Percentiles rank a stretch among this genome's conserved stretches.
These are phyloP conservation scores for Helostoma temminkii DNA, from an alignment of 2,797 vertebrate species.

Conservation along the genomic window DNA sequence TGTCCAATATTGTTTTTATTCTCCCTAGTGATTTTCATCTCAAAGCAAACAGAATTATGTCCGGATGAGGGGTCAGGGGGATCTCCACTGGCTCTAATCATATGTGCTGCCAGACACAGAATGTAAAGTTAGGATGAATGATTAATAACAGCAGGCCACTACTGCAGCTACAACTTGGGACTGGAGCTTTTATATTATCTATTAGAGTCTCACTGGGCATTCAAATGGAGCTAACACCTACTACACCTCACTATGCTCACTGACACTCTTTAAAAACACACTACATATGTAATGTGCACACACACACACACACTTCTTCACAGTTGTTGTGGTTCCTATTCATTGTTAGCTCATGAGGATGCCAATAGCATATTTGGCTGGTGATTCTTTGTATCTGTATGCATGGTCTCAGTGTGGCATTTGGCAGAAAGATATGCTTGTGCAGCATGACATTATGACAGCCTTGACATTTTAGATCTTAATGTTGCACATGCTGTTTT, in stretches of 20 bases:
- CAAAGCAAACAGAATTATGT: neutral
- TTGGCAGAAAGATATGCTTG: conserved; percentile 79
- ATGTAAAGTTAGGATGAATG: conserved; percentile 30
- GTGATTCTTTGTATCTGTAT: conserved; percentile 72
- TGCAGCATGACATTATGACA: conserved; percentile 81
- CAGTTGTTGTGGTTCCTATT: neutral
- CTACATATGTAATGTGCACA: neutral
- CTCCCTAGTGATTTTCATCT: neutral
- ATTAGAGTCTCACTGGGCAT: conserved; percentile 12
- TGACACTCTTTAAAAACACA: conserved; percentile 10
- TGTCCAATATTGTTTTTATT: neutral
- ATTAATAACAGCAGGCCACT: conserved; percentile 27
- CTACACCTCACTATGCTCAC: neutral
- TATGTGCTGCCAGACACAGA: conserved; percentile 10
- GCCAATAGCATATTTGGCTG: conserved; percentile 44
- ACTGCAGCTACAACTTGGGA: neutral
- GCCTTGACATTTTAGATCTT: conserved; percentile 81
- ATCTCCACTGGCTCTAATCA: conserved; percentile 26
- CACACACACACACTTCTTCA: neutral
- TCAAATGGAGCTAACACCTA: conserved; percentile 14
- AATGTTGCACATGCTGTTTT: conserved; percentile 79
- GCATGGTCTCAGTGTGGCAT: conserved; percentile 75
- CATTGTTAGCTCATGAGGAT: conserved; percentile 29
- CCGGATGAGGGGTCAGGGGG: conserved; percentile 3
- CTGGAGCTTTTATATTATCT: conserved; percentile 18